Evolutionary conservation across 2,888 invertebrate genomes (phyloP), one percentile per base, ranked within the genome.

Genomic region (Hirtodrosophila histrioides): DNA sequence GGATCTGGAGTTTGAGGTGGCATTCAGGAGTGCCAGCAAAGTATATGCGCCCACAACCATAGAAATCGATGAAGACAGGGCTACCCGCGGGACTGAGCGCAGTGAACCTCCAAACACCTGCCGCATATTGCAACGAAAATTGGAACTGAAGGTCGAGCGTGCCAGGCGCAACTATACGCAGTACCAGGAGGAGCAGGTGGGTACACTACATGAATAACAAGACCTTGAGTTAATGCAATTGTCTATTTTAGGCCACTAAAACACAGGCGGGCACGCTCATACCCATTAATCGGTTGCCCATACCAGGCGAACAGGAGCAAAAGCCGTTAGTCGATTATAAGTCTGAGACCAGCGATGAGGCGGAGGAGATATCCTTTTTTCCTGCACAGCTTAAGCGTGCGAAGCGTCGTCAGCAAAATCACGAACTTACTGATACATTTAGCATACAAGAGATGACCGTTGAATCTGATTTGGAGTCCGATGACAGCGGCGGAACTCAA

Each of bases 361-460:
- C 90, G 23, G 91, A 91, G 65, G 92, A 92, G 66, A 88, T 91
- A 10, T 90, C 91, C 6, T 92, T 92, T 71, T 92, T 92, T 48
- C 91, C 92, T 5, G 75, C 88, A 7, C 89, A 89, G 55, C 53
- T 85, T 51, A 91, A 88, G 75, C 79, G 79, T 51, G 73, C 80
- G 31, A 82, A 83, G 23, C 86, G 83, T 6, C 86, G 75, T 4
- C 88, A 86, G 62, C 89, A 88, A 60, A 85, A 90, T n/a, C 75
- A 86, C n/a, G 90, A 91, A 54, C 80, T 91, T 9, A 89, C 91
- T 23, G 92, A 92, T 68, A 92, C 91, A 3, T 92, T 92, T 69
- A 92, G 92, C 72, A 91, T 92, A 84, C 91, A 92, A 63, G 92
- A 92, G 65, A 92, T 92, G 92, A 90, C 91, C 33, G 91, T 92